Conservation (phyloP, 2,888 invertebrate species). For the Thyatira batis region DNA sequence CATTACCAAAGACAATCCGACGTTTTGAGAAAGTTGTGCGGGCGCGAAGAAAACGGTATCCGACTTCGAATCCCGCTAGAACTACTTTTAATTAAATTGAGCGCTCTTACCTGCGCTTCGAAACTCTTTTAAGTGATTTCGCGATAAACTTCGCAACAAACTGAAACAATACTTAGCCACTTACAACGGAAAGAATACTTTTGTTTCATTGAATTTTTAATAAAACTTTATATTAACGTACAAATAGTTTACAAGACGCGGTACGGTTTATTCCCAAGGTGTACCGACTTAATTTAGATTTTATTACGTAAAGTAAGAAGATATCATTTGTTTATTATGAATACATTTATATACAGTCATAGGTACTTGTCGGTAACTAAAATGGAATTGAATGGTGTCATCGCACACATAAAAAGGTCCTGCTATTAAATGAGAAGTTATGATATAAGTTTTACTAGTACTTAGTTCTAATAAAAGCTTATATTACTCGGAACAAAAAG, state of each 20-base stretch:
- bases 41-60: constrained; percentile 17
- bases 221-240: constrained; percentile 30
- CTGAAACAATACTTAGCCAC: constrained; percentile 56
- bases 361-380: not conserved
- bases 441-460: constrained; percentile 25
- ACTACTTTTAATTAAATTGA: constrained; percentile 66
- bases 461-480: constrained; percentile 36
- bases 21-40: constrained; percentile 21
- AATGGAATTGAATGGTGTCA: not conserved
- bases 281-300: not conserved
- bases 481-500: constrained; percentile 36
- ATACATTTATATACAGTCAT: not conserved
- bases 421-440: constrained; percentile 26
- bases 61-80: constrained; percentile 42
- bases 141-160: constrained; percentile 57
- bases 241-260: constrained; percentile 12
- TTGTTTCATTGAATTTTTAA: constrained; percentile 41
- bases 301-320: not conserved
- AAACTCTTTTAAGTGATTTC: constrained; percentile 64
- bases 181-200: constrained; percentile 38
- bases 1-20: not conserved
- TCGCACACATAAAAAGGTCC: constrained; percentile 33
- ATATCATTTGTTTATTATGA: not conserved
- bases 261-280: not conserved
- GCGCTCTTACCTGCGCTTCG: constrained; percentile 52